These are phyloP conservation scores for Virgularia gustaviana DNA, from an alignment of 92 coral and sea anemone genomes.

Conservation along the genomic window DNA sequence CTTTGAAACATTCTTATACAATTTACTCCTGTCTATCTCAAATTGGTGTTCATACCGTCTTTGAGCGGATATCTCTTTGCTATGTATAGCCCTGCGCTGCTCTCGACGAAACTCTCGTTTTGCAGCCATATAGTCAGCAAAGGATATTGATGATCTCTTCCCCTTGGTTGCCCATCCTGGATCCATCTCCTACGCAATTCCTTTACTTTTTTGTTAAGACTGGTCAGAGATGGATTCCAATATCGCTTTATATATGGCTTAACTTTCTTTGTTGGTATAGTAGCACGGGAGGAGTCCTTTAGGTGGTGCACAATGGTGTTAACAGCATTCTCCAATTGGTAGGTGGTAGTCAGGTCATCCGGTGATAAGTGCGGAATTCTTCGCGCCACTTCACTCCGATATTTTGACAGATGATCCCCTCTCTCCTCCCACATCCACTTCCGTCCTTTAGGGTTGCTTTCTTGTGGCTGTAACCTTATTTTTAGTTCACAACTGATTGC, in stretches of 20 bases:
- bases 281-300: neutral
- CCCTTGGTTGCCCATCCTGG: neutral
- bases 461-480: too few species aligned
- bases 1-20: neutral
- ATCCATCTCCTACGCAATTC: neutral
- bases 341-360: too few species aligned
- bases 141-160: neutral
- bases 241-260: neutral
- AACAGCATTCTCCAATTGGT: too few species aligned
- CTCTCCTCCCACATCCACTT: too few species aligned
- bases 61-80: neutral
- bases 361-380: too few species aligned
- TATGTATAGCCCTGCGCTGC: neutral
- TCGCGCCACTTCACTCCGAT: too few species aligned
- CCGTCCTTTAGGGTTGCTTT: too few species aligned
- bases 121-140: neutral
- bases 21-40: neutral
- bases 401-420: too few species aligned
- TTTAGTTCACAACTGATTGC: too few species aligned
- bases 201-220: neutral
- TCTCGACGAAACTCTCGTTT: constrained; percentile 7
- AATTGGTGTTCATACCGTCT: neutral
- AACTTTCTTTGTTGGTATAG: neutral
- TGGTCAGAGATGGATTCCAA: neutral
- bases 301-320: too few species aligned